Percentiles rank a stretch among this genome's conserved stretches.
Evolutionary conservation across 2,888 invertebrate genomes (phyloP).

Genomic region (Unio pictorum): DNA sequence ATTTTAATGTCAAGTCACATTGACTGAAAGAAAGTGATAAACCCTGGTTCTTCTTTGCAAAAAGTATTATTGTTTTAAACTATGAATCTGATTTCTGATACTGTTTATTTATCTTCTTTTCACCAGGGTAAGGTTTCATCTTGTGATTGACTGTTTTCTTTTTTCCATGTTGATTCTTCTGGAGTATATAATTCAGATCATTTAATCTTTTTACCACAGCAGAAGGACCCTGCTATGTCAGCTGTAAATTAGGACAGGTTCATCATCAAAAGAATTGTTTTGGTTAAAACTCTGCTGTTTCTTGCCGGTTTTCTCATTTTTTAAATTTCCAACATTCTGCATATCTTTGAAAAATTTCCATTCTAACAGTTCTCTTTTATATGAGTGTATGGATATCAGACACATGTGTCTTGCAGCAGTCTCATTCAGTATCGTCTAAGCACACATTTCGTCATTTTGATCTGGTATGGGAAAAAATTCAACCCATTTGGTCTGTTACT

Average conservation of each 20-base stretch:
- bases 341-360: not conserved
- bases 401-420: conserved; percentile 17
- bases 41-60: no score
- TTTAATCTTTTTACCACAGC: conserved; percentile 18
- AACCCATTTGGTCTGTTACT: no score
- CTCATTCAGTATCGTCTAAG: conserved; percentile 12
- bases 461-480: not conserved
- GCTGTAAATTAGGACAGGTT: conserved; percentile 13
- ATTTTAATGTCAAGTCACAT: no score
- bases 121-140: not conserved
- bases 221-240: conserved; percentile 21
- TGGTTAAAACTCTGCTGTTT: conserved; percentile 24
- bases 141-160: no score
- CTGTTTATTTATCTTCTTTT: no score
- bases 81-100: no score
- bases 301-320: conserved; percentile 1
- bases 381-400: conserved; percentile 17
- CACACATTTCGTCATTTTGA: conserved; percentile 21
- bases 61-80: no score
- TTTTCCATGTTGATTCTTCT: conserved; percentile 11
- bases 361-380: conserved; percentile 10
- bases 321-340: conserved; percentile 12
- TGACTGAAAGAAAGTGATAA: no score
- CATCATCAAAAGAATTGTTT: conserved; percentile 18
- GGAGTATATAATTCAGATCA: conserved; percentile 23